Conservation (phyloP, 2,888 invertebrate species). For the Masnerella sp. region DNA sequence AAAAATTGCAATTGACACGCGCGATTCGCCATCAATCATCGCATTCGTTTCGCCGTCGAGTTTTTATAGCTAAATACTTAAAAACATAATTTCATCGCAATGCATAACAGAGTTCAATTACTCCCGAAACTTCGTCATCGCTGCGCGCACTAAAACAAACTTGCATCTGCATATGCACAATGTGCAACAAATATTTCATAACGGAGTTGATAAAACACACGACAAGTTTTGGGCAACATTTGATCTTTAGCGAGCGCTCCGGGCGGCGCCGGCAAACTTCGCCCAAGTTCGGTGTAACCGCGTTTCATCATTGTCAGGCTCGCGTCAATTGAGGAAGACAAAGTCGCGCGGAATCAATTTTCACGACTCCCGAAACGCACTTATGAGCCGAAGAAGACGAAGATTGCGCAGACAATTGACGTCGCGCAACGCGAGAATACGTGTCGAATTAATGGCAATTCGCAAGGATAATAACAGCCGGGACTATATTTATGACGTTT, state of each 20-base stretch:
- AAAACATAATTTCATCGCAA: constrained; percentile 30
- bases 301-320: constrained; percentile 57
- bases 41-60: constrained; percentile 7
- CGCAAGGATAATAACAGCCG: constrained; percentile 1
- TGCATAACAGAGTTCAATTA: constrained; percentile 39
- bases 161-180: constrained; percentile 30
- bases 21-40: constrained; percentile 30
- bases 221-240: constrained; percentile 51
- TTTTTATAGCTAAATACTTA: constrained; percentile 31
- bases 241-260: constrained; percentile 43
- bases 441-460: constrained; percentile 8
- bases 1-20: no score
- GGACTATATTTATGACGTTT: constrained; percentile 3
- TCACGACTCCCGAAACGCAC: constrained; percentile 16
- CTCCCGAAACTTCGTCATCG: constrained; percentile 28
- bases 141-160: constrained; percentile 28
- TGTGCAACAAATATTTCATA: constrained; percentile 46
- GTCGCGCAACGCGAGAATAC: constrained; percentile 1
- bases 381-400: constrained; percentile 29
- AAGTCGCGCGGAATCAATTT: constrained; percentile 52
- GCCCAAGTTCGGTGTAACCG: constrained; percentile 44
- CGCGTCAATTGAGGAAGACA: constrained; percentile 52
- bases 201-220: constrained; percentile 48
- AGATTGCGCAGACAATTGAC: constrained; percentile 37
- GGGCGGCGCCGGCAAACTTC: constrained; percentile 44